A percentile compares a stretch with the other conserved stretches of the same genome.
These are phyloP conservation scores for Papilio aristodemus DNA, from an alignment of 1,140 invertebrate genomes.

Conservation along the genomic window DNA sequence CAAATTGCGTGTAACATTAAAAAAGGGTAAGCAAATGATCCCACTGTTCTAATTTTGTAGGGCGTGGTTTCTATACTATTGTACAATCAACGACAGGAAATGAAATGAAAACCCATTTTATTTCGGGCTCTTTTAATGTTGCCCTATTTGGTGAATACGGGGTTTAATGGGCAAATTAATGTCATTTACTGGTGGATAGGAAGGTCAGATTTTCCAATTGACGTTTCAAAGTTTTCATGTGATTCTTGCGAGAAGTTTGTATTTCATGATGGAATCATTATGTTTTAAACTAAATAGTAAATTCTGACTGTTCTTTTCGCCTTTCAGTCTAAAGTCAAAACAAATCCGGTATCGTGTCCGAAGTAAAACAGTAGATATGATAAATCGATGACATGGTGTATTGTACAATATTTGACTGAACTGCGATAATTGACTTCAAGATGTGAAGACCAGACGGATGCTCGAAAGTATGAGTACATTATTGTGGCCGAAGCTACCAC, in stretches of 20 bases:
- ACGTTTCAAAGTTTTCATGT: neutral
- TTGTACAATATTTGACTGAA: too few relatives aligned
- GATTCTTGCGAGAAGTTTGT: neutral
- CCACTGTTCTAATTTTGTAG: neutral
- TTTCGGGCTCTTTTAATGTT: constrained; percentile 13
- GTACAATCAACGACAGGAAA: constrained; percentile 17
- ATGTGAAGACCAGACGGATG: too few relatives aligned
- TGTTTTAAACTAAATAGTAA: too few relatives aligned
- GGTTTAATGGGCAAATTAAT: constrained; percentile 12
- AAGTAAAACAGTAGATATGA: too few relatives aligned
- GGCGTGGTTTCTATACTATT: constrained; percentile 21
- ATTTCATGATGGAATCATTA: neutral
- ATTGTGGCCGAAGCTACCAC: too few relatives aligned
- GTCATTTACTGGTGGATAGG: neutral
- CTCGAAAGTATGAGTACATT: too few relatives aligned
- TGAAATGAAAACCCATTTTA: constrained; percentile 21
- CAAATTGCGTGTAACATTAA: neutral
- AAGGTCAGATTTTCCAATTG: neutral
- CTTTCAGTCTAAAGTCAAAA: too few relatives aligned
- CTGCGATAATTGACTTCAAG: too few relatives aligned
- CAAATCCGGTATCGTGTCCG: too few relatives aligned
- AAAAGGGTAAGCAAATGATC: constrained; percentile 5
- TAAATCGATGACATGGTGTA: too few relatives aligned
- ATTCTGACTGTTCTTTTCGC: too few relatives aligned
- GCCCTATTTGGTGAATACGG: neutral